Percentiles rank a stretch among this genome's conserved stretches.
These are phyloP conservation scores for Alentia gelatinosa DNA, from an alignment of 2,888 invertebrate species.

Conservation along the genomic window DNA sequence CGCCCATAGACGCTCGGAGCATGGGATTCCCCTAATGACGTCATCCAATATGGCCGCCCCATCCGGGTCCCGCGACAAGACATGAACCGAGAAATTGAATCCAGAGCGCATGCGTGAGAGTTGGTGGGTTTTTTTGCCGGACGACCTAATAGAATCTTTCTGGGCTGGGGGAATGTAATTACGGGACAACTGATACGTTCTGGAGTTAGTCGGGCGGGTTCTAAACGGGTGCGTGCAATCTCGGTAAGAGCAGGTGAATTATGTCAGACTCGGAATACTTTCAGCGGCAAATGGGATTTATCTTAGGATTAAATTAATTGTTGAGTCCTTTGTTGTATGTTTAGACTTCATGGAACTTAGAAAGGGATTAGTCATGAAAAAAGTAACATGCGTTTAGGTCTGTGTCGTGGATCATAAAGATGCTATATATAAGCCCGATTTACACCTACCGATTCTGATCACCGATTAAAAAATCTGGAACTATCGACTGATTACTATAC, in stretches of 20 bases:
- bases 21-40: not conserved
- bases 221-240: not conserved
- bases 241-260: not conserved
- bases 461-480: too few relatives aligned
- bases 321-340: too few relatives aligned
- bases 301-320: too few relatives aligned
- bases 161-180: not conserved
- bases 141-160: not conserved
- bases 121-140: not conserved
- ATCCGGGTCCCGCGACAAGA: not conserved
- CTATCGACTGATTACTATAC: too few relatives aligned
- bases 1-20: not conserved
- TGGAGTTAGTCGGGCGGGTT: not conserved
- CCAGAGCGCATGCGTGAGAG: not conserved
- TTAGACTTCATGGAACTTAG: too few relatives aligned
- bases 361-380: too few relatives aligned
- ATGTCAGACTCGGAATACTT: too few relatives aligned
- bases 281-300: too few relatives aligned
- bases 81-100: not conserved
- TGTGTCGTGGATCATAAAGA: too few relatives aligned
- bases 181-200: slow-evolving; percentile 1
- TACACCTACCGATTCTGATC: too few relatives aligned
- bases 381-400: too few relatives aligned
- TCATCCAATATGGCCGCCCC: not conserved
- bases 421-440: too few relatives aligned